A percentile compares a stretch with the other conserved stretches of the same genome.
These are phyloP conservation scores for Trichomalopsis sarcophagae DNA, from an alignment of 1,140 invertebrate genomes.

Conservation along the genomic window DNA sequence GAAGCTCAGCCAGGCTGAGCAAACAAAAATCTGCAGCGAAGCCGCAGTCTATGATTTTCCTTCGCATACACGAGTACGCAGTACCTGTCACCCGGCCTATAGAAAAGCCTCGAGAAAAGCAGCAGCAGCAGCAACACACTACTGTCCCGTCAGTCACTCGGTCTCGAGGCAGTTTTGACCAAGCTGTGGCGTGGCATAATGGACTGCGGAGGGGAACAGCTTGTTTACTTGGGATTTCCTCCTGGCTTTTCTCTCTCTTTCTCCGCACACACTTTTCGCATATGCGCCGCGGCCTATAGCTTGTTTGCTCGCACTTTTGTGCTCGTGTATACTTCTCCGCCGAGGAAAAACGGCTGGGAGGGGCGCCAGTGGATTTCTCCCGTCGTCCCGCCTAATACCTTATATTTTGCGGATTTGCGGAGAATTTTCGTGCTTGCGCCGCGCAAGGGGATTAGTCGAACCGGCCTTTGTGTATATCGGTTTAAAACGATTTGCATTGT, in stretches of 20 bases:
- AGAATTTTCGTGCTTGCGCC: background rate
- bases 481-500: conserved; percentile 1
- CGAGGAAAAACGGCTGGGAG: background rate
- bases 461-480: background rate
- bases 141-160: background rate
- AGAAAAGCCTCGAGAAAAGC: too few relatives aligned
- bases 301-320: background rate
- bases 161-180: conserved; percentile 4
- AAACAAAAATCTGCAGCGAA: background rate
- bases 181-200: background rate
- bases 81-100: background rate
- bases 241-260: background rate
- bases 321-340: background rate
- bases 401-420: conserved; percentile 13
- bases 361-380: background rate
- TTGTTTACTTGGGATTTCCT: conserved; percentile 20
- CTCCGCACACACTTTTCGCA: background rate
- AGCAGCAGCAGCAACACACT: background rate
- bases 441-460: background rate
- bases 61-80: background rate
- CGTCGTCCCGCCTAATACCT: background rate
- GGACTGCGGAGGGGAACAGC: background rate
- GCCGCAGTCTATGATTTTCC: background rate
- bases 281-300: background rate
- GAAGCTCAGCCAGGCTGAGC: background rate